These are phyloP conservation scores for Epizoanthus ramosus DNA, from an alignment of 92 coral and sea anemone genomes.

Conservation along the genomic window DNA sequence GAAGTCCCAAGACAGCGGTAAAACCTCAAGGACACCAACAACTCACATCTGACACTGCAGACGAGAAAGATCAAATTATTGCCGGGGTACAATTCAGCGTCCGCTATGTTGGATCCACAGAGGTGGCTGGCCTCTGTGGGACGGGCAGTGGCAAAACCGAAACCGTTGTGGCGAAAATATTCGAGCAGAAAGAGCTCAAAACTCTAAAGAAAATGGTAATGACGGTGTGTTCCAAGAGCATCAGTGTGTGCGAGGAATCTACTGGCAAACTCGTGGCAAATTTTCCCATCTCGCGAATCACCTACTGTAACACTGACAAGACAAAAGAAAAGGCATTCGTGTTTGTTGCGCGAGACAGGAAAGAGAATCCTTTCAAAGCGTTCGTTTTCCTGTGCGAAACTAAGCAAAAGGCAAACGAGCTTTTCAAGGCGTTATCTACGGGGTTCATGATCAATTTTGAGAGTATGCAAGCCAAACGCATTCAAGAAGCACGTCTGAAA, in stretches of 20 bases:
- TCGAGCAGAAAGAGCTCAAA: conserved; percentile 71
- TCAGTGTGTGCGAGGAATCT: conserved; percentile 70
- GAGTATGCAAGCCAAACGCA: conserved; percentile 75
- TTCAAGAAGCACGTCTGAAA: conserved; percentile 63
- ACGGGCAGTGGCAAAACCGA: conserved; percentile 94
- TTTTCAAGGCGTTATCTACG: conserved; percentile 79
- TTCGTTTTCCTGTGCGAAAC: conserved; percentile 88
- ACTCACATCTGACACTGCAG: conserved; percentile 79
- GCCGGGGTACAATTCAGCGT: conserved; percentile 82
- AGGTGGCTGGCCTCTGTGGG: conserved; percentile 71
- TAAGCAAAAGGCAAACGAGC: conserved; percentile 80
- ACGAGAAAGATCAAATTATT: conserved; percentile 81
- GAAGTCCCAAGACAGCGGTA: conserved; percentile 59
- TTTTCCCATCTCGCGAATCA: conserved; percentile 81
- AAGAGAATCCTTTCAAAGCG: conserved; percentile 76
- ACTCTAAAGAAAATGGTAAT: conserved; percentile 68
- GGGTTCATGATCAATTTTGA: conserved; percentile 86
- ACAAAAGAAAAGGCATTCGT: conserved; percentile 85
- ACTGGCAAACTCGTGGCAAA: conserved; percentile 69
- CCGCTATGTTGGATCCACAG: conserved; percentile 83
- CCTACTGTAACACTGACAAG: conserved; percentile 85
- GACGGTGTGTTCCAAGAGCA: conserved; percentile 75
- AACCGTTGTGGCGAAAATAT: conserved; percentile 75
- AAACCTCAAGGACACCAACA: conserved; percentile 78
- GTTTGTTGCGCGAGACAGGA: conserved; percentile 80